Base-by-base conservation (phyloP, 1,140 invertebrate species). In the Forficula auricularia region DNA sequence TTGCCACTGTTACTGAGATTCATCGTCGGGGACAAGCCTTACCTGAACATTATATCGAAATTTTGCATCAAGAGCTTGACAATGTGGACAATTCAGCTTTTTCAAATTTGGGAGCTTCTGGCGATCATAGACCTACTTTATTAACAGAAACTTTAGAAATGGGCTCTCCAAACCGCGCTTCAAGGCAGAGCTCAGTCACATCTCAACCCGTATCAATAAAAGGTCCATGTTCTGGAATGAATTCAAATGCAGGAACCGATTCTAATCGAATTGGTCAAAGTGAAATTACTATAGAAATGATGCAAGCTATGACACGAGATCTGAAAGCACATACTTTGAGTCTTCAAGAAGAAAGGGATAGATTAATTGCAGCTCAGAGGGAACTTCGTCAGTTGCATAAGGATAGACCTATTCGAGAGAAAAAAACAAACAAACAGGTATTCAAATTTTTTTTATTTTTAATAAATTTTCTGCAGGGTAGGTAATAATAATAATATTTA, bases 251-350 rank as follows among this genome's bases (percentile, higher is more conserved):
- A 27, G 10, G 10, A 6, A 27, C 22, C 4, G 10, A 4, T 6
- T 27, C 22, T 27, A 27, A 27, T 10, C 22, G 22, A 27, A 10
- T 10, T 6, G 22, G 4, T 10, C 22, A 4, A 6, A 10, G 22
- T 16, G 45, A 46, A 20, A 19, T 46, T 9, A 46, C 39, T 2
- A 7, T 46, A 8, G 45, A 46, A 19, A 22, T 39, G 18, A 22
- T 46, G 6, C 45, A 46, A 18, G 39, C 40, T 12, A 46, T 46
- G 40, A 41, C 45, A 12, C 45, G 19, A 16, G 40, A 46, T 12
- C 32, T 46, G 34, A 30, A 38, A 12, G 13, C 33, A 16, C 45
- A 46, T 19, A 41, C 45, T 13, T 20, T 31, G 22, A 31, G 22
- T n/a, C 19, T 46, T 4, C 33, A 37, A 14, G 39, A 39, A 14